These are phyloP conservation scores for Hedya salicella DNA, from an alignment of 2,888 invertebrate species.

Conservation along the genomic window DNA sequence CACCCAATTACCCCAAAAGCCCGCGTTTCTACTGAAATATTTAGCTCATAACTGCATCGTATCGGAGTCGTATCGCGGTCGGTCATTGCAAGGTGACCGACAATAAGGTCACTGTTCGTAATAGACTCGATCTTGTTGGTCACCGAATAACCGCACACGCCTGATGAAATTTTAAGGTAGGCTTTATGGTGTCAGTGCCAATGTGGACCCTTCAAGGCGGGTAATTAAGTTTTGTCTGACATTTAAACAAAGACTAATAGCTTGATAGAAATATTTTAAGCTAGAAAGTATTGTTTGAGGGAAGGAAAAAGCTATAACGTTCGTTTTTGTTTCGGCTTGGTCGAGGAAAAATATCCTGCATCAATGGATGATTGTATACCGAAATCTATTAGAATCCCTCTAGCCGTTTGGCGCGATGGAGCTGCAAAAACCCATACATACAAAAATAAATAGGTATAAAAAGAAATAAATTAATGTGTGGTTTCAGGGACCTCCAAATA, in stretches of 20 bases:
- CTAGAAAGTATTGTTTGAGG: not conserved
- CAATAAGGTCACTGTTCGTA: not conserved
- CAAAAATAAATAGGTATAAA: too few species aligned
- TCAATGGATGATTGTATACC: too few species aligned
- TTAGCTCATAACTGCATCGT: not conserved
- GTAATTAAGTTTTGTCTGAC: not conserved
- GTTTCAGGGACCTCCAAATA: too few species aligned
- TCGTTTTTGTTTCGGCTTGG: too few species aligned
- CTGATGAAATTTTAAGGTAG: constrained; percentile 20
- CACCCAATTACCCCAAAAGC: too few species aligned
- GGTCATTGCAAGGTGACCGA: not conserved
- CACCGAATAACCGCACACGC: not conserved
- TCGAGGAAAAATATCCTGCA: too few species aligned
- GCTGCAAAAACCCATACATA: too few species aligned
- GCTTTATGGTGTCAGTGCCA: not conserved
- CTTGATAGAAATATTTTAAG: too few species aligned
- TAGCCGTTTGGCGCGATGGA: too few species aligned
- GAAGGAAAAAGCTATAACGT: too few species aligned
- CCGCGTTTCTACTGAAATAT: not conserved
- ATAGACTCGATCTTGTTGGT: constrained; percentile 3
- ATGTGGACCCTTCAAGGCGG: not conserved
- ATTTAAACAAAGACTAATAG: not conserved
- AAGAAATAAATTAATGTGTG: too few species aligned
- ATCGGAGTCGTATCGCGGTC: constrained; percentile 1
- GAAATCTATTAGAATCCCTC: too few species aligned